These are phyloP conservation scores for Gorsachius goisagi DNA, from an alignment of 2,113 vertebrate genomes.

Conservation along the genomic window DNA sequence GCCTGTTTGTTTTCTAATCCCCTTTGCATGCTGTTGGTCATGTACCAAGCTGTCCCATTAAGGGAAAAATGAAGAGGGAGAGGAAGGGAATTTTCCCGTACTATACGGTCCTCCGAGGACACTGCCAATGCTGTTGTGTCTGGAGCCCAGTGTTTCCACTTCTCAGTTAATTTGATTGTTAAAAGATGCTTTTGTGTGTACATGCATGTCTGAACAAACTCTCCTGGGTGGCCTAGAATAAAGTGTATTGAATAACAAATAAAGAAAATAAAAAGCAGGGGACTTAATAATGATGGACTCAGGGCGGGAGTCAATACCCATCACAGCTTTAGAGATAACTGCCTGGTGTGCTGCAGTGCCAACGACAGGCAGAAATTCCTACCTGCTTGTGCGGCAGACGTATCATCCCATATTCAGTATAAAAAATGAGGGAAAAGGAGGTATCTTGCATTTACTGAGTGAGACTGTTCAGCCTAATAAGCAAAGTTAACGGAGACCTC, in stretches of 20 bases:
- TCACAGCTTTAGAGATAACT: background rate
- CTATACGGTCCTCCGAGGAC: background rate
- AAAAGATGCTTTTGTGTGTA: background rate
- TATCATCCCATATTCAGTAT: background rate
- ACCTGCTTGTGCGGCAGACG: background rate
- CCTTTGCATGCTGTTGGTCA: background rate
- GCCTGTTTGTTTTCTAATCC: background rate
- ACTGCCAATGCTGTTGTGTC: background rate
- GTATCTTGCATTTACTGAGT: background rate
- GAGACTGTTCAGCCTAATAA: background rate
- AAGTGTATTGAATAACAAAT: background rate
- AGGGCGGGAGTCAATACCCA: background rate
- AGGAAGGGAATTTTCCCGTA: background rate
- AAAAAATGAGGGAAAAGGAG: background rate
- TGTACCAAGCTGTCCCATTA: background rate
- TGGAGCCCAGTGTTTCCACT: background rate
- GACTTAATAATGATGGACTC: background rate
- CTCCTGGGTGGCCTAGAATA: background rate
- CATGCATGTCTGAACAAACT: background rate
- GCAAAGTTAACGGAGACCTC: constrained; percentile 22
- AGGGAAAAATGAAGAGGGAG: background rate
- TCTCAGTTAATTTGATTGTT: background rate
- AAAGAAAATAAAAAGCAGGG: background rate
- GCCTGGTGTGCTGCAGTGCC: background rate
- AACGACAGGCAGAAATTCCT: background rate